Base-by-base conservation (phyloP, 2,888 invertebrate genomes). In the Drosophila rellima region DNA sequence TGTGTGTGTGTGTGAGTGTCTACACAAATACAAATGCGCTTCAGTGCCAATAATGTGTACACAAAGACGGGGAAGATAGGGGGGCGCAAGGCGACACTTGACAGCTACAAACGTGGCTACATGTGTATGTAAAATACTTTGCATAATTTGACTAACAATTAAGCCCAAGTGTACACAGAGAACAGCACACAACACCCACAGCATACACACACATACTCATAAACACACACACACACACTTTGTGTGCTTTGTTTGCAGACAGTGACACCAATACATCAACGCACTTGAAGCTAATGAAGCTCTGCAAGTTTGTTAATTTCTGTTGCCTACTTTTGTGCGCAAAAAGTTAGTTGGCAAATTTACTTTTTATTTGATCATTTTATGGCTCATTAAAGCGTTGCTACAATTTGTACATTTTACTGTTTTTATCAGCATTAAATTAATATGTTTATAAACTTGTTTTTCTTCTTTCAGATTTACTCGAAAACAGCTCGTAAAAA, bases 101-200 rank as follows among this genome's bases (percentile, higher is more conserved):
- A 67, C 63, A 67, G 70, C 63, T 23, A 48, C 64, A 75, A 70
- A 75, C 74, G 62, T 26, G 44, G 65, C 40, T 60, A 68, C 63
- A 71, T 68, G 47, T 67, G 48, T 77, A 71, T 63, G 67, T 55
- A 45, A 61, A 74, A 74, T 81, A 81, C 75, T 83, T 81, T 76
- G 80, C 76, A 82, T 82, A 86, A 86, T 86, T 83, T 82, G 74
- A 72, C 70, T 73, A 83, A 82, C 83, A 88, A 88, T 88, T 88
- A 74, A 78, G 82, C 74, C 66, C 57, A 60, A 70, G 70, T 64
- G 67, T 50, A 73, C 70, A 74, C 40, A 59, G 20, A 60, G 31
- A 39, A 20, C 40, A n/a, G 48, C 33, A 61, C 35, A 44, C 48
- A 52, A 54, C 18, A n/a, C n/a, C n/a, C n/a, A n/a, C 42, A 54